Base-by-base conservation (phyloP, 2,113 vertebrate species). In the Anguilla japonica region DNA sequence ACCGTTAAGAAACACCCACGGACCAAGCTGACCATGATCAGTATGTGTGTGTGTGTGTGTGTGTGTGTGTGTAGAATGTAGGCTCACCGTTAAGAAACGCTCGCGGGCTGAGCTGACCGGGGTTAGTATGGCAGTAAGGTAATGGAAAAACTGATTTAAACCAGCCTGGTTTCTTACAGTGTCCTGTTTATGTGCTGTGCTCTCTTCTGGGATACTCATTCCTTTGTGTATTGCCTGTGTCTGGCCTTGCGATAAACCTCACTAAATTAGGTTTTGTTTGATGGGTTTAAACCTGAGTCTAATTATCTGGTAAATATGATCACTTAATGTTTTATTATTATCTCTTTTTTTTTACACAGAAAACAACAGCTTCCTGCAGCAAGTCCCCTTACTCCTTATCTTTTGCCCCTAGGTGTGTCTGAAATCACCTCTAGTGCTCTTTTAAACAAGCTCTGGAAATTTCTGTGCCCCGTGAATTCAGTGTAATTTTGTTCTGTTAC, bases 401-500 rank as follows among this genome's bases (percentile, higher is more conserved):
- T 43, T 8, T 40, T 29, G 50, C 79, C 78, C 85, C 8, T 75
- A 16, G 50, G 41, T 41, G 79, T 22, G 22, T 40, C 60, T 57
- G 79, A 34, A 22, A 13, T 9, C 11, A 75, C 71, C 71, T 75
- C 26, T 3, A 41, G 71, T n/a, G 50, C 63, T 86, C 40, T 86
- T 81, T 81, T 86, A 81, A 81, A 60, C 39, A 34, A 5, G 40
- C 26, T n/a, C 57, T 81, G 85, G 79, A 86, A 81, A 86, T 18
- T 43, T 81, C 26, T 39, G 16, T 86, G 34, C 57, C 22, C 39
- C 20, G 22, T 34, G 34, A 43, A 34, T 63, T 22, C 63, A 8
- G 5, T 71, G 63, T n/a, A n/a, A 3, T 71, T n/a, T n/a, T 71
- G 63, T n/a, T 22, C 22, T n/a, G 22, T n/a, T 5, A 7, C 9